A percentile compares a stretch with the other conserved stretches of the same genome.
Evolutionary conservation across 2,113 vertebrate species (phyloP).

Genomic region (Lonchura striata): DNA sequence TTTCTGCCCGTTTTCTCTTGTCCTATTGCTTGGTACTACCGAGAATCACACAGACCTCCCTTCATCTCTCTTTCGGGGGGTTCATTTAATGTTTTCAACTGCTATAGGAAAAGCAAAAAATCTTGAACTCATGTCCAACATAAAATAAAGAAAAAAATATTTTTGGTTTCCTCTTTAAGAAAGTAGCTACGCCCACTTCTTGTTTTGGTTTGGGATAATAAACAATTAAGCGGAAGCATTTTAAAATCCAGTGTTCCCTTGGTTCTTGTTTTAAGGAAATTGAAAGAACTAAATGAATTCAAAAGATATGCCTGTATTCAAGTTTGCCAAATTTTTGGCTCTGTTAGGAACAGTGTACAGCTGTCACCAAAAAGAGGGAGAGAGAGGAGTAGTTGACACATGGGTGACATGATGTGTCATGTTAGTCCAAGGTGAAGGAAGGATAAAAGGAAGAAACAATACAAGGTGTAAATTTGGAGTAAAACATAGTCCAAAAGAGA

Average conservation of each 20-base stretch:
- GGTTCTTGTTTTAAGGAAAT: slow-evolving; percentile 20
- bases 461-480: not conserved
- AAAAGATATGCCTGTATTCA: not conserved
- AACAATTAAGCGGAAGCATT: slow-evolving; percentile 25
- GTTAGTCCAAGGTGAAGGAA: not conserved
- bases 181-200: not conserved
- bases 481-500: not conserved
- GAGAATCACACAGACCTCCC: not conserved
- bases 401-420: not conserved
- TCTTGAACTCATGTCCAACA: not conserved
- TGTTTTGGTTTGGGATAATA: slow-evolving; percentile 37
- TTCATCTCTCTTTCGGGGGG: not conserved
- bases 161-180: slow-evolving; percentile 13
- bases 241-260: slow-evolving; percentile 16
- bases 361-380: not conserved
- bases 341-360: not conserved
- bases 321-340: not conserved
- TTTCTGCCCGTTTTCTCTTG: not conserved
- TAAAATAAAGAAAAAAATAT: slow-evolving; percentile 12
- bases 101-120: not conserved
- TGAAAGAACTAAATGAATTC: not conserved
- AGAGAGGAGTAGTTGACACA: rapidly evolving
- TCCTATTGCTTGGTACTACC: not conserved
- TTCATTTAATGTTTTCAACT: not conserved
- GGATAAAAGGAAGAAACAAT: not conserved